Evolutionary conservation across 2,888 invertebrate species (phyloP), one percentile per base, ranked within the genome.

Genomic region (Esperia sulphurella): DNA sequence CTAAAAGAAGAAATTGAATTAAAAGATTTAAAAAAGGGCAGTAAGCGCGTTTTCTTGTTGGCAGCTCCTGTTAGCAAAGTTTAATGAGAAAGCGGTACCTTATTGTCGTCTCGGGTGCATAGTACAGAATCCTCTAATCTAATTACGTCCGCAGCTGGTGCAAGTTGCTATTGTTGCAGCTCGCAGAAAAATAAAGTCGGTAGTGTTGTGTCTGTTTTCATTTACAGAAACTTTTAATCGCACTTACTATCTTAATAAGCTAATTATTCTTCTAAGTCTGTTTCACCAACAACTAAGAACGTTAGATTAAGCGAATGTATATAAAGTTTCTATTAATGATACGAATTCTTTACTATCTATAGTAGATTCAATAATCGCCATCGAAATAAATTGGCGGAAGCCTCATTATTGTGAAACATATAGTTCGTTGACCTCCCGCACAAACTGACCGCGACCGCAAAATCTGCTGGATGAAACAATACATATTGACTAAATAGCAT

Each of bases 81-180:
- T 77, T 74, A 79, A 78, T 78, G 70, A 75, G 73, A 68, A 65
- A 61, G 58, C 55, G 55, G 65, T 65, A 68, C 65, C 61, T 68
- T 69, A 69, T 69, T 70, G 68, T 67, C 67, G 62, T 63, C 60
- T 57, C 54, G 52, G 51, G 60, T 63, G 69, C 68, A 72, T 64
- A 63, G 62, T 60, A 65, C 68, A 63, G 65, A 63, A 67, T 71
- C 51, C 52, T 68, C 63, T 75, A 73, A 79, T 75, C 65, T 72
- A 73, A 79, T 81, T 78, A 75, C 59, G 64, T 43, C 48, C 55
- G 54, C 68, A 72, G 69, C 63, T 68, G 71, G 59, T 50, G 53
- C 57, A 52, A 52, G 57, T 58, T 59, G 59, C 63, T 67, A 65
- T 63, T 58, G 55, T 65, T 61, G 61, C 54, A 54, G 51, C 57